phyloP scores from a whole-genome alignment of 2,113 vertebrate species.

The Riparia riparia region DNA sequence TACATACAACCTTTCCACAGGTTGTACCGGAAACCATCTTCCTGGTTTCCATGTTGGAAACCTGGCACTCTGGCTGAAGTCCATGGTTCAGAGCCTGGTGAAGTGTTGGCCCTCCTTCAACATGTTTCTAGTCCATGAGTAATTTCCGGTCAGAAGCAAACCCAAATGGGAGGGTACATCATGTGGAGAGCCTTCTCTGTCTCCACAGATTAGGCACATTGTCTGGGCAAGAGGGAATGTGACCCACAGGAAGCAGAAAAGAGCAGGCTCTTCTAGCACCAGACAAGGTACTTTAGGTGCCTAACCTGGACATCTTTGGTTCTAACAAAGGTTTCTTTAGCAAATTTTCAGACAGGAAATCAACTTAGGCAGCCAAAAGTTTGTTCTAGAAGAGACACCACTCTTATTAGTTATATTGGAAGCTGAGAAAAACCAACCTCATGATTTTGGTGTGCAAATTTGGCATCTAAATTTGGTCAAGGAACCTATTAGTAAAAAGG shows the following conservation, averaged over 20 bases:
- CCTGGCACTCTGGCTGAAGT: neutral
- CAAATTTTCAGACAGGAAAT: neutral
- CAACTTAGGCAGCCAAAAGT: neutral
- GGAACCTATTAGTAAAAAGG: neutral
- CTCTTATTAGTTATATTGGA: neutral
- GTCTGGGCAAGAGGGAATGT: neutral
- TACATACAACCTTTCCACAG: neutral
- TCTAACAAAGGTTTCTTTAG: neutral
- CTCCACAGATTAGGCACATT: neutral
- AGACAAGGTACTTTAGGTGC: neutral
- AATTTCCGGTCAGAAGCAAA: neutral
- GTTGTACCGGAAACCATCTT: neutral
- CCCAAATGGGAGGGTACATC: accelerated
- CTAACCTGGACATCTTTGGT: neutral
- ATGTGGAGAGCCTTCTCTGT: neutral
- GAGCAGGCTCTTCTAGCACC: neutral
- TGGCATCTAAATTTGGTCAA: neutral
- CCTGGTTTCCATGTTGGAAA: neutral
- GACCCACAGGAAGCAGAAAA: neutral
- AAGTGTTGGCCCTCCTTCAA: neutral
- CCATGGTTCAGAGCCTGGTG: neutral
- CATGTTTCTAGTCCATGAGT: accelerated
- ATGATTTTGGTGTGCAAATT: neutral
- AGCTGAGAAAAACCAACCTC: neutral
- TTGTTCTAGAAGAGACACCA: neutral